Evolutionary conservation across 2,797 vertebrate genomes (phyloP), one percentile per base, ranked within the genome.

Genomic region (Crocodylus rhombifer): DNA sequence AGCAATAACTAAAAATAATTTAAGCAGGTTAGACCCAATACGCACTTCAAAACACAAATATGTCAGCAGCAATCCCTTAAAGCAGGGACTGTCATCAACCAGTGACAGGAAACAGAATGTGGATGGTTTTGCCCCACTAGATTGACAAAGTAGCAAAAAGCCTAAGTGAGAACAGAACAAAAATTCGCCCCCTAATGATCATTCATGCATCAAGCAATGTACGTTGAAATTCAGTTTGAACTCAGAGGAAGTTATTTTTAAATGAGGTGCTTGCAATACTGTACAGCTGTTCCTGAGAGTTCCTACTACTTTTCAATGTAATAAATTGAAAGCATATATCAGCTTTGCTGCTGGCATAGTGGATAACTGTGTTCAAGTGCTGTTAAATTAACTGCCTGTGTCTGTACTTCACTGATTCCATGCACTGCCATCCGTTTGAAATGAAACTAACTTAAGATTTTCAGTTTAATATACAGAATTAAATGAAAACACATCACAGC

Each of bases 261-360:
- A 95, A 30, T 4, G 81, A 73, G 5, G 85, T 82, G 82, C 1
- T 90, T 87, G 25, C 8, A 77, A 82, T 75, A 61, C n/a, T 14
- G 18, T 11, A 14, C 17, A 91, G 77, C 21, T 57, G 7, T 80
- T 93, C 74, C 36, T 78, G 82, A 75, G 56, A 82, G 83, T 42
- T 91, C 87, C 65, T 26, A 28, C 14, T 89, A 14, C 80, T 93
- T 88, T 77, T 20, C 28, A 83, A 67, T 0, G 0, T 63, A 79
- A 65, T 18, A 77, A 94, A 92, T 85, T 55, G 86, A 91, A 96
- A 93, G 82, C 89, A 74, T 42, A 88, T 61, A 92, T 92, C 65
- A 82, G 75, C 26, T 87, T 92, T 94, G 56, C 51, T 26, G 76
- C 30, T 89, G 28, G 83, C 85, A 77, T 4, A 25, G 36, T 77